Evolutionary conservation across 2,113 vertebrate species (phyloP).

Genomic region (Mola mola): DNA sequence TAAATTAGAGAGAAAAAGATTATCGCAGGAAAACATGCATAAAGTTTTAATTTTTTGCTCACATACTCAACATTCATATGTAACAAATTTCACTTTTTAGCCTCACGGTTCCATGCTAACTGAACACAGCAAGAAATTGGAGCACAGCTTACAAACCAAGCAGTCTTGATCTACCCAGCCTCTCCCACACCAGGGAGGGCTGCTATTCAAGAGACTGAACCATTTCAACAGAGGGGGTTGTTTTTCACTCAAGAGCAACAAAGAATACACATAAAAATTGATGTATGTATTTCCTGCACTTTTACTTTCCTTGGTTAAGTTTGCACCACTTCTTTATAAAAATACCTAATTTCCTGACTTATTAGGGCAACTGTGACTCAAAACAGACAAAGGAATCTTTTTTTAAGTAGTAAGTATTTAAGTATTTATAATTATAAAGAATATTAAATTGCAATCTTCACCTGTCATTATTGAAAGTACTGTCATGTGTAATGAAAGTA

Average conservation of each 20-base stretch:
- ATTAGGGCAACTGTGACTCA: neutral
- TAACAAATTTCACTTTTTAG: too few relatives aligned
- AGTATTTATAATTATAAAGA: neutral
- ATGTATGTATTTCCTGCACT: slow-evolving; percentile 2
- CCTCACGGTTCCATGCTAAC: slow-evolving; percentile 53
- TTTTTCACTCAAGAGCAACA: slow-evolving; percentile 18
- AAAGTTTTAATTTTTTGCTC: too few relatives aligned
- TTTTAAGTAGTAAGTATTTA: neutral
- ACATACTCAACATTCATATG: too few relatives aligned
- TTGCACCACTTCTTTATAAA: neutral
- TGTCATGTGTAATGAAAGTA: slow-evolving; percentile 1
- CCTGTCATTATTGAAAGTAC: slow-evolving; percentile 7
- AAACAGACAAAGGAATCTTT: neutral
- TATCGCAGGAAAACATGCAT: neutral
- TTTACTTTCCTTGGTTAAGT: neutral
- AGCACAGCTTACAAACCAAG: slow-evolving; percentile 49
- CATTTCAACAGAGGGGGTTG: slow-evolving; percentile 56
- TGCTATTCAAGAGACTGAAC: slow-evolving; percentile 64
- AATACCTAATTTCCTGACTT: neutral
- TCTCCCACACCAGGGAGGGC: slow-evolving; percentile 46
- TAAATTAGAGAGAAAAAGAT: neutral
- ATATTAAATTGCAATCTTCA: slow-evolving; percentile 8
- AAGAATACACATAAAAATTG: slow-evolving; percentile 13
- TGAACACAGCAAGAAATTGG: slow-evolving; percentile 30
- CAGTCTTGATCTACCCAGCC: slow-evolving; percentile 38